Evolutionary conservation across 2,797 vertebrate species (phyloP).

Genomic region (Platalea minor): DNA sequence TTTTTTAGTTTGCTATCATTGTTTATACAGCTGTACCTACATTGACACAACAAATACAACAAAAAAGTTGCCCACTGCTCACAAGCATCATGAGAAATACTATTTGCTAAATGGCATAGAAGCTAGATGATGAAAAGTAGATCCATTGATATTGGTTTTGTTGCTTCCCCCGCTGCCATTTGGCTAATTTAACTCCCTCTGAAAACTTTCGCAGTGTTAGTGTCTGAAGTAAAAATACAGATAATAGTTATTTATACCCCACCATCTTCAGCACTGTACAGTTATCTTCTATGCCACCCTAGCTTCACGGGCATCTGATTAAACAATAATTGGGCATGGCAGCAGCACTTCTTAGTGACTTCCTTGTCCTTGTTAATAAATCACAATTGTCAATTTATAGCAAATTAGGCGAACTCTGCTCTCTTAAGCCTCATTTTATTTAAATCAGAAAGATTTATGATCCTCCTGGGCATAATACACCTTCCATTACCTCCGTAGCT

Average conservation of each 20-base stretch:
- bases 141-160: not conserved
- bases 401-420: conserved; percentile 55
- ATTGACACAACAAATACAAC: not conserved
- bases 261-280: not conserved
- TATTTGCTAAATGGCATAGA: not conserved
- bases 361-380: conserved; percentile 70
- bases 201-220: not conserved
- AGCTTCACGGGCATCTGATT: conserved; percentile 22
- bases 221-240: not conserved
- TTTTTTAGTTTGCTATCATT: not conserved
- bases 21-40: not conserved
- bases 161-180: not conserved
- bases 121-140: not conserved
- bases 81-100: not conserved
- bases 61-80: not conserved
- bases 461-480: conserved; percentile 19
- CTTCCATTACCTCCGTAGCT: conserved; percentile 31
- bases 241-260: not conserved
- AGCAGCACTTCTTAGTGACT: conserved; percentile 63
- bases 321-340: conserved; percentile 38
- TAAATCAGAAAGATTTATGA: conserved; percentile 62
- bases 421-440: conserved; percentile 66
- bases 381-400: conserved; percentile 50
- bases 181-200: not conserved
- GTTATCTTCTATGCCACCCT: not conserved